Percentiles rank a stretch among this genome's conserved stretches.
phyloP scores from a whole-genome alignment of 2,113 vertebrate species.

The Halcyon senegalensis region DNA sequence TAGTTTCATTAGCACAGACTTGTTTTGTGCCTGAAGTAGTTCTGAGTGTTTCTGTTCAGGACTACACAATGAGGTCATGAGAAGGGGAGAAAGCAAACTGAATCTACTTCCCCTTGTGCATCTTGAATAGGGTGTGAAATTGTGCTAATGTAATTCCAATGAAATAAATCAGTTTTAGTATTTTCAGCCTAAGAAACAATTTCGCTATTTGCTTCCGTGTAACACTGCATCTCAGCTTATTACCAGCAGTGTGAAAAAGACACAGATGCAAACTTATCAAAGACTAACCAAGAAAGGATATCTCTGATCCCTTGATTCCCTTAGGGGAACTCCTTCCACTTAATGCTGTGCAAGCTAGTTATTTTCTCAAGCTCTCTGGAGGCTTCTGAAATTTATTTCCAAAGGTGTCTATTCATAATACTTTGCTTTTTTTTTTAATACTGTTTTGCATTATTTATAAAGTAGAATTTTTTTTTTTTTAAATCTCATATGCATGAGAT shows the following conservation, averaged over 20 bases:
- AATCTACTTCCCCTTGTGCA: not conserved
- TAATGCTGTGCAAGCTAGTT: constrained; percentile 59
- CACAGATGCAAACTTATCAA: constrained; percentile 56
- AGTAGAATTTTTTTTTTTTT: not conserved
- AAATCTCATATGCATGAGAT: not conserved
- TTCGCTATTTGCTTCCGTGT: not conserved
- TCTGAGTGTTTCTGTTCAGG: constrained; percentile 1
- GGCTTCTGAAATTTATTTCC: constrained; percentile 70
- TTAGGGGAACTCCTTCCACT: constrained; percentile 55
- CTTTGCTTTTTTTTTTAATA: not conserved
- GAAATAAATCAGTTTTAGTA: constrained; percentile 17
- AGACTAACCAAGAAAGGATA: constrained; percentile 50
- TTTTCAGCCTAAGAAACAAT: not conserved
- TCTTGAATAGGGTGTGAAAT: constrained; percentile 25
- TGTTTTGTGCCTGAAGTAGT: not conserved
- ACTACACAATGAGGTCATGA: not conserved
- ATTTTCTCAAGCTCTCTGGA: constrained; percentile 63
- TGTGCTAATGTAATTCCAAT: constrained; percentile 15
- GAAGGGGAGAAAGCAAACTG: constrained; percentile 8
- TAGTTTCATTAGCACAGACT: constrained; percentile 2
- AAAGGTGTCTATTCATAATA: constrained; percentile 55
- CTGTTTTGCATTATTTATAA: constrained; percentile 43
- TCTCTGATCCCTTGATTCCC: constrained; percentile 63
- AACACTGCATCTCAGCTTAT: constrained; percentile 23
- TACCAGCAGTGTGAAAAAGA: constrained; percentile 39